Evolutionary conservation across 2,113 vertebrate genomes (phyloP).

Genomic region (Aphelocoma coerulescens): DNA sequence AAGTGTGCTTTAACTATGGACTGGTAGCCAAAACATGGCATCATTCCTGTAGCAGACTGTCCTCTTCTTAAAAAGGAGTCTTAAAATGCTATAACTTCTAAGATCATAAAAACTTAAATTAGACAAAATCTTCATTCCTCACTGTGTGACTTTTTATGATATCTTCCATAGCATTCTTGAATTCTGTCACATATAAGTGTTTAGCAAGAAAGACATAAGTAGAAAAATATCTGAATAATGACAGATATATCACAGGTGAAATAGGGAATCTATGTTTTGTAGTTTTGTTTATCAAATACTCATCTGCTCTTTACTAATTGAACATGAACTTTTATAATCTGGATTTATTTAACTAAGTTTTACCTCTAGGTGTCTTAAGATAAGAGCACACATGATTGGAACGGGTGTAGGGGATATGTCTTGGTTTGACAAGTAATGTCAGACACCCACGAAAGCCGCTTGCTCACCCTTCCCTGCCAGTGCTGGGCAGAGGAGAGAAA

Average conservation of each 20-base stretch:
- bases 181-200: neutral
- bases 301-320: neutral
- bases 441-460: neutral
- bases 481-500: neutral
- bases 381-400: neutral
- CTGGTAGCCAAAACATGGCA: neutral
- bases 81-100: neutral
- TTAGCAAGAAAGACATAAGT: neutral
- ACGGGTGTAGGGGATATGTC: accelerated
- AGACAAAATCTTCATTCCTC: neutral
- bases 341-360: neutral
- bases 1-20: neutral
- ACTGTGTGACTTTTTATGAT: neutral
- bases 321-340: neutral
- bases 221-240: neutral
- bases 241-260: neutral
- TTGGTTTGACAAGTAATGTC: neutral
- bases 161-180: neutral
- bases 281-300: neutral
- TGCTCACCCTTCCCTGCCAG: neutral
- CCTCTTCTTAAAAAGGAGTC: neutral
- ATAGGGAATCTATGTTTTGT: neutral
- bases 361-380: neutral
- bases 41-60: neutral
- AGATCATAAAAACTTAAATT: neutral